Evolutionary conservation across 2,797 vertebrate genomes (phyloP).

Genomic region (Lepus oiostolus): DNA sequence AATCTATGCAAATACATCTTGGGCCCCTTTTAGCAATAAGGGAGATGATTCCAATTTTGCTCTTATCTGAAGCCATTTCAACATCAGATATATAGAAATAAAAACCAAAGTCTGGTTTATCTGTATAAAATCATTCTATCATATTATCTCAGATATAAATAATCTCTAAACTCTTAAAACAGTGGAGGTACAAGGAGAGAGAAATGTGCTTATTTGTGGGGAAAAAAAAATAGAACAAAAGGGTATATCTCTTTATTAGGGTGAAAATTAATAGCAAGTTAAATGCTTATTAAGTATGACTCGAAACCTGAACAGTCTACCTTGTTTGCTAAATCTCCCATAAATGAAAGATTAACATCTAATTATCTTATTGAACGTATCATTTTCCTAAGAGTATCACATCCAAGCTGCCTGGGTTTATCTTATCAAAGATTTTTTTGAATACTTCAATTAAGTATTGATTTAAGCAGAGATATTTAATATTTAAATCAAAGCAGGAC

Average conservation of each 20-base stretch:
- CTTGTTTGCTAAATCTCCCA: slow-evolving; percentile 2
- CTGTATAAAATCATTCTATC: slow-evolving; percentile 1
- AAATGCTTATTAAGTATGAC: slow-evolving; percentile 33
- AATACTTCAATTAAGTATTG: background rate
- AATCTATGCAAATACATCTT: background rate
- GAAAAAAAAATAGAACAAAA: background rate
- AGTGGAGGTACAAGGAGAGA: background rate
- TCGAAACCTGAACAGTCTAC: slow-evolving; percentile 31
- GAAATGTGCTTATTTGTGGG: background rate
- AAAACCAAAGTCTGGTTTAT: slow-evolving; percentile 19
- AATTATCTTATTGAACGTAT: background rate
- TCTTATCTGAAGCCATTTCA: background rate
- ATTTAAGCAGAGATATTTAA: slow-evolving; percentile 35
- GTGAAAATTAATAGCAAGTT: slow-evolving; percentile 13
- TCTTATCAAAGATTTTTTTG: background rate
- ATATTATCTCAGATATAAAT: background rate
- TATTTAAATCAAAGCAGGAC: slow-evolving; percentile 54
- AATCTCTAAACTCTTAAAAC: slow-evolving; percentile 54
- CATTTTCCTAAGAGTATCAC: background rate
- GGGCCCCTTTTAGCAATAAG: background rate
- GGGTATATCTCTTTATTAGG: background rate
- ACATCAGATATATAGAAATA: slow-evolving; percentile 35
- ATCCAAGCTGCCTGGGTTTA: background rate
- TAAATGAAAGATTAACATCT: background rate
- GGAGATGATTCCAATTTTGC: background rate